Percentiles rank a stretch among this genome's conserved stretches.
Evolutionary conservation across 1,140 invertebrate genomes (phyloP).

Genomic region (Diachasmimorpha longicaudata): DNA sequence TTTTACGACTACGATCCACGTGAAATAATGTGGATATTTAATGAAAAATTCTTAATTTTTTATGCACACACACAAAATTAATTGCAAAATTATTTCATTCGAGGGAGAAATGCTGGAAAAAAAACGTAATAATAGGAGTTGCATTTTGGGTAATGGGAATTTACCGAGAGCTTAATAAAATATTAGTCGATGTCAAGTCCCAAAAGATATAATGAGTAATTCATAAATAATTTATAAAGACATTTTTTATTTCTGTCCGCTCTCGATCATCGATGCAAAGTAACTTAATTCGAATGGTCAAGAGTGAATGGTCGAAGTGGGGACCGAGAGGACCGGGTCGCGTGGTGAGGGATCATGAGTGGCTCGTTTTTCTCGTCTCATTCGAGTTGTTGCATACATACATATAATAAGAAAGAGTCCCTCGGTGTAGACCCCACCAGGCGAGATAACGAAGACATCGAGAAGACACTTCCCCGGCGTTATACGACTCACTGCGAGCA

Average conservation of each 20-base stretch:
- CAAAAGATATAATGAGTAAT: neutral
- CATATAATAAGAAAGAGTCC: conserved; percentile 5
- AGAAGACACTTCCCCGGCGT: neutral
- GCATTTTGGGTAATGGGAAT: neutral
- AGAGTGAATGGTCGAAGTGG: neutral
- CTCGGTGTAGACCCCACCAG: conserved; percentile 21
- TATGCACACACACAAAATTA: too few species aligned
- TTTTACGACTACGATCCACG: too few species aligned
- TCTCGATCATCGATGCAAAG: neutral
- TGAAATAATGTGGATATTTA: too few species aligned
- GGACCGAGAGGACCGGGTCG: neutral
- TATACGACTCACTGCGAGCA: conserved; percentile 22
- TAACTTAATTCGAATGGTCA: conserved; percentile 1
- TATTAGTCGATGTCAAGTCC: neutral
- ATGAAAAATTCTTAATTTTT: too few species aligned
- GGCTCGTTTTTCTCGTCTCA: conserved; percentile 22
- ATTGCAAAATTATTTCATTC: too few species aligned
- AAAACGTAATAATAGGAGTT: neutral
- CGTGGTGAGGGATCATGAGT: conserved; percentile 24
- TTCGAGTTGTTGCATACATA: conserved; percentile 16
- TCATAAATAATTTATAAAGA: neutral
- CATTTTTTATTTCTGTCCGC: neutral
- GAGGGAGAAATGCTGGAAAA: neutral
- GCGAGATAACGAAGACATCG: conserved; percentile 37
- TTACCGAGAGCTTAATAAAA: neutral